Conservation (phyloP, 2,888 invertebrate species). For the Griposia aprilina region DNA sequence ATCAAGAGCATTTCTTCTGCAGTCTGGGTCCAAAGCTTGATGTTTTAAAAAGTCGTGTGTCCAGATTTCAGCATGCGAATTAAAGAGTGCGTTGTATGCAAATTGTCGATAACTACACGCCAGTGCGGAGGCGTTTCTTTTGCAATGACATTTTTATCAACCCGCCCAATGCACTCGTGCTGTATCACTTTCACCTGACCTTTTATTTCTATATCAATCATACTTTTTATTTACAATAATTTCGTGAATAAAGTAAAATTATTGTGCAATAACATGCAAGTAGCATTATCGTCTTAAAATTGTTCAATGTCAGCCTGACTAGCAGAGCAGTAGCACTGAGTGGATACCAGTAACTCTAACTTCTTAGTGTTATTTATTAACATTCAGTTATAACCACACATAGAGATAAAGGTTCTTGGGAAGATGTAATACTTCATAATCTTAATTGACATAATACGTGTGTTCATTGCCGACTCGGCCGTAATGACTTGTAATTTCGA, state of each 20-base stretch:
- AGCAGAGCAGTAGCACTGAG: slow-evolving; percentile 15
- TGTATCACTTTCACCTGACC: slow-evolving; percentile 72
- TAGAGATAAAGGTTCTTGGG: slow-evolving; percentile 21
- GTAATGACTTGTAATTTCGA: slow-evolving; percentile 30
- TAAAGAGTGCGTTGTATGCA: slow-evolving; percentile 80
- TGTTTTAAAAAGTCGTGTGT: slow-evolving; percentile 73
- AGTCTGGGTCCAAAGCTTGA: slow-evolving; percentile 60
- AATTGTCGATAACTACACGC: slow-evolving; percentile 72
- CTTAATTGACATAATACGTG: slow-evolving; percentile 34
- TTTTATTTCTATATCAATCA: slow-evolving; percentile 52
- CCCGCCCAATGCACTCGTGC: slow-evolving; percentile 64
- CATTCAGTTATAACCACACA: slow-evolving; percentile 29
- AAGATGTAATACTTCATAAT: slow-evolving; percentile 20
- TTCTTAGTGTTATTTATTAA: slow-evolving; percentile 47
- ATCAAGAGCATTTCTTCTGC: slow-evolving; percentile 25
- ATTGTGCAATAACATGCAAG: slow-evolving; percentile 43
- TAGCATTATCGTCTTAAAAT: slow-evolving; percentile 33
- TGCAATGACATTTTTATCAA: slow-evolving; percentile 75
- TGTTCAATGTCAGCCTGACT: slow-evolving; percentile 44
- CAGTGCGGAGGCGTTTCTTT: slow-evolving; percentile 75
- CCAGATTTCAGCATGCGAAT: slow-evolving; percentile 79
- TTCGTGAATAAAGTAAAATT: slow-evolving; percentile 23
- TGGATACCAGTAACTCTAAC: slow-evolving; percentile 6
- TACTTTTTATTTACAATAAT: slow-evolving; percentile 37
- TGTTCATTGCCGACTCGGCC: slow-evolving; percentile 2